phyloP scores from a whole-genome alignment of 1,140 invertebrate species.

The Plutomurus gul region DNA sequence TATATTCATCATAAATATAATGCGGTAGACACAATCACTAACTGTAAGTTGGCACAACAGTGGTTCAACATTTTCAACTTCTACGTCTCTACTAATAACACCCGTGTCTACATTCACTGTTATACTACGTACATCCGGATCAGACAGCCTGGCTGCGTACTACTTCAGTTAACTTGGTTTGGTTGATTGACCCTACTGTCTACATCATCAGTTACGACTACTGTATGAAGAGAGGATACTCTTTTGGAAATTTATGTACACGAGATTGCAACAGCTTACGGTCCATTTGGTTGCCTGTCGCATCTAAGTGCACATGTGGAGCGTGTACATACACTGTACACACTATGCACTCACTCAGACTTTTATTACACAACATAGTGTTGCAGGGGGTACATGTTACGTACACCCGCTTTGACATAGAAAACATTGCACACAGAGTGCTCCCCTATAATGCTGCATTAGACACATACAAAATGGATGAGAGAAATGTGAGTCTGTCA shows the following conservation, averaged over 20 bases:
- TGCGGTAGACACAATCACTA: not conserved
- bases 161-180: not conserved
- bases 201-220: not conserved
- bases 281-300: no score
- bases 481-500: constrained; percentile 2
- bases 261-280: not conserved
- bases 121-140: not conserved
- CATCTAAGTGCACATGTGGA: no score
- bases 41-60: not conserved
- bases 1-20: not conserved
- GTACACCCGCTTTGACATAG: not conserved
- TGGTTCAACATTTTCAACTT: not conserved
- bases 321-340: not conserved
- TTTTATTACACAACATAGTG: no score
- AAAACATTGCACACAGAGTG: no score
- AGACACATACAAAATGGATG: not conserved
- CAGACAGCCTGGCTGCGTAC: not conserved
- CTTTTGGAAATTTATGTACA: constrained; percentile 1
- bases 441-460: no score
- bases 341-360: no score
- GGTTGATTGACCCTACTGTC: not conserved
- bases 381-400: not conserved
- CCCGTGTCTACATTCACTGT: not conserved
- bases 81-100: not conserved
- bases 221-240: no score